Conservation (phyloP, 2,888 invertebrate genomes). For the Drosophila peninsularis region DNA sequence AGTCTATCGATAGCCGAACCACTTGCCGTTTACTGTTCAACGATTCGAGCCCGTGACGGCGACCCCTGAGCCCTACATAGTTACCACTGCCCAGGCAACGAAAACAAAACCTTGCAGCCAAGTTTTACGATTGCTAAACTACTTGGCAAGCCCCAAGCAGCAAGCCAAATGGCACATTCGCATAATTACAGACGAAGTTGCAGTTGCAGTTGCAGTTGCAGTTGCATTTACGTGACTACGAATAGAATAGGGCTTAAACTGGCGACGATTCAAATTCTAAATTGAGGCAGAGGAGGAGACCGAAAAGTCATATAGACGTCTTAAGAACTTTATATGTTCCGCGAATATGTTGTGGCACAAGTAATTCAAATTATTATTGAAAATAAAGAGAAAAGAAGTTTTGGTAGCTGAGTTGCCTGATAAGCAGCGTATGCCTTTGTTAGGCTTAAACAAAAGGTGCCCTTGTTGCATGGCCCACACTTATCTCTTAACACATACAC, state of each 20-base stretch:
- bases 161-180: conserved; percentile 35
- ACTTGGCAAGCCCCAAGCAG: conserved; percentile 19
- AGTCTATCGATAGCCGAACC: conserved; percentile 71
- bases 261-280: conserved; percentile 9
- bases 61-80: conserved; percentile 13
- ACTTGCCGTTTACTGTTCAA: conserved; percentile 38
- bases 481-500: background rate
- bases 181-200: conserved; percentile 45
- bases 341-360: conserved; percentile 3
- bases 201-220: conserved; percentile 37
- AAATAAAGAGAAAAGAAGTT: background rate
- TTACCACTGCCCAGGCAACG: background rate
- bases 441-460: background rate
- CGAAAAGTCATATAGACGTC: conserved; percentile 1
- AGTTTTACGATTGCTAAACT: conserved; percentile 53
- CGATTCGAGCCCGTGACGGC: conserved; percentile 32
- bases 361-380: conserved; percentile 9
- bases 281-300: background rate
- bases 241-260: conserved; percentile 22
- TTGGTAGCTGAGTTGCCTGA: background rate
- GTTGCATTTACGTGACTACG: conserved; percentile 57
- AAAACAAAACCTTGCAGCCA: conserved; percentile 11
- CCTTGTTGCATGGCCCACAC: background rate
- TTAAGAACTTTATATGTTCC: conserved; percentile 1
- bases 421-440: too few relatives aligned